phyloP scores from a whole-genome alignment of 23 tunicate genomes.

The Trididemnum nubilum region DNA sequence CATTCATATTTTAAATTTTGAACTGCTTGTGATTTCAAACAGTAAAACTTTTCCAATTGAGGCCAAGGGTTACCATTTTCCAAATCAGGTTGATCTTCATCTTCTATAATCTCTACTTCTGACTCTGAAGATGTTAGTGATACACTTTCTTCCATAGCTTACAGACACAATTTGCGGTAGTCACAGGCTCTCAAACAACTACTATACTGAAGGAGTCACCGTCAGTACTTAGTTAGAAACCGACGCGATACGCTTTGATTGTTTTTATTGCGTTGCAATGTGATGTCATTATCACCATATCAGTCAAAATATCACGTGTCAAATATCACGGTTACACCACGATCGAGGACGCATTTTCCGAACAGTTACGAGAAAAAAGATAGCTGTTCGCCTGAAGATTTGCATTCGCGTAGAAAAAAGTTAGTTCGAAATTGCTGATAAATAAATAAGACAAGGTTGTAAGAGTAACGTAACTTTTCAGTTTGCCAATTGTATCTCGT shows the following conservation, averaged over 20 bases:
- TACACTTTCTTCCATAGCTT: background rate
- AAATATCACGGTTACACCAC: background rate
- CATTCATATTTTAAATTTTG: background rate
- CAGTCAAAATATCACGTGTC: conserved; percentile 1
- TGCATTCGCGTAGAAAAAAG: conserved; percentile 1
- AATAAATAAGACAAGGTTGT: too few relatives aligned
- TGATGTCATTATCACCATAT: background rate
- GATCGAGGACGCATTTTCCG: background rate
- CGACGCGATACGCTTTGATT: background rate
- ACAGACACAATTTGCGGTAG: conserved; percentile 1
- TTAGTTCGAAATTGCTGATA: too few relatives aligned
- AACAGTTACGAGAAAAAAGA: background rate
- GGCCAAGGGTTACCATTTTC: background rate
- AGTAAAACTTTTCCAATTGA: background rate
- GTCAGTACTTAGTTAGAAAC: background rate
- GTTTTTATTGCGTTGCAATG: background rate
- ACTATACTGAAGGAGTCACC: background rate
- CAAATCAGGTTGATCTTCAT: background rate
- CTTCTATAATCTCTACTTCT: background rate
- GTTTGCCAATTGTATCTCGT: too few relatives aligned
- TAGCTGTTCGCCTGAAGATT: background rate
- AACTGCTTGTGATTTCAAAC: background rate
- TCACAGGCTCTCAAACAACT: background rate
- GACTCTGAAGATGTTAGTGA: background rate
- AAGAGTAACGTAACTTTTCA: too few relatives aligned